Percentiles rank a stretch among this genome's conserved stretches.
Conservation (phyloP, 2,888 invertebrate species). For the Diaperis boleti region DNA sequence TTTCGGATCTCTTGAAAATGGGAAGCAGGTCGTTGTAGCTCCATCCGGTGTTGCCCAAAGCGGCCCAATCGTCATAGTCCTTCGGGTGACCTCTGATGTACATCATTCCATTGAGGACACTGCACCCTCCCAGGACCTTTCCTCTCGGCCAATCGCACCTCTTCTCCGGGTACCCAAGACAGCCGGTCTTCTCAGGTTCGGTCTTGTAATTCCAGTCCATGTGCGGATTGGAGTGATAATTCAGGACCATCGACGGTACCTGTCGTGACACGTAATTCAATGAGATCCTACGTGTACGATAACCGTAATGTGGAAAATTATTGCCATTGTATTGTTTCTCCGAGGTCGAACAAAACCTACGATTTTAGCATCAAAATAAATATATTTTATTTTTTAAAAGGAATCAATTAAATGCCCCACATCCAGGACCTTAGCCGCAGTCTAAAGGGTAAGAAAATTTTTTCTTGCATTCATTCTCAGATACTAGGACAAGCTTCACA, state of each 20-base stretch:
- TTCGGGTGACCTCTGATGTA: slow-evolving; percentile 81
- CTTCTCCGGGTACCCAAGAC: slow-evolving; percentile 69
- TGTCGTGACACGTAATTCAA: no score
- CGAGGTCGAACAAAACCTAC: no score
- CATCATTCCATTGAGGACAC: slow-evolving; percentile 86
- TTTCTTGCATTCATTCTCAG: no score
- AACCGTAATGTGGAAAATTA: no score
- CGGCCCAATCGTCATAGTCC: slow-evolving; percentile 83
- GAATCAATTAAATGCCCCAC: no score
- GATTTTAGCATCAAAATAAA: no score
- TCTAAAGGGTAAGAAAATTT: no score
- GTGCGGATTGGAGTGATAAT: slow-evolving; percentile 72
- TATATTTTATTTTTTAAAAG: no score
- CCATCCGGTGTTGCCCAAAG: slow-evolving; percentile 82
- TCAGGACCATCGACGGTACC: slow-evolving; percentile 78
- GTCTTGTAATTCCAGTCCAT: slow-evolving; percentile 79
- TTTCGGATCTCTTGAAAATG: slow-evolving; percentile 77
- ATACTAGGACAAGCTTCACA: no score
- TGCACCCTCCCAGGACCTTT: slow-evolving; percentile 78
- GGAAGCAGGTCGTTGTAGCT: slow-evolving; percentile 82
- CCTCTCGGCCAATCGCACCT: slow-evolving; percentile 78
- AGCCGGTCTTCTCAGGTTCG: slow-evolving; percentile 74
- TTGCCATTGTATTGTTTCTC: no score
- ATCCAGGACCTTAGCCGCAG: no score
- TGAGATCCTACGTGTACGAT: no score